Conservation (phyloP, 2,888 invertebrate genomes). For the Linnaemya tessellans region DNA sequence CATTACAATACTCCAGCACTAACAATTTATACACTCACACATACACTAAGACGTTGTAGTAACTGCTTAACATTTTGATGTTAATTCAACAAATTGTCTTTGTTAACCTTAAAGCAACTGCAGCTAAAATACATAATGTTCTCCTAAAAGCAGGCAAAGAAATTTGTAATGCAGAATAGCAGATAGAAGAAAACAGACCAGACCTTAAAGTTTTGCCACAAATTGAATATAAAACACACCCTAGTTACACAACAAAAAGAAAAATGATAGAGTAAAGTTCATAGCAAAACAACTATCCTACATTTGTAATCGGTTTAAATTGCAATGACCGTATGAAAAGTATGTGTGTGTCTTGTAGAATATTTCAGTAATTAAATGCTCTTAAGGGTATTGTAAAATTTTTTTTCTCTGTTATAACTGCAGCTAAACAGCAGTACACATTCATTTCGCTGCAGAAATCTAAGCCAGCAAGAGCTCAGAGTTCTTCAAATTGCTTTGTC, state of each 20-base stretch:
- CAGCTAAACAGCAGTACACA: neutral
- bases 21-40: neutral
- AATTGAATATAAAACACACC: neutral
- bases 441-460: neutral
- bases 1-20: neutral
- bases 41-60: neutral
- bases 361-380: slow-evolving; percentile 62
- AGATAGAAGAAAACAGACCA: neutral
- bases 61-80: neutral
- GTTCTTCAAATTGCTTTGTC: slow-evolving; percentile 34
- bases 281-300: neutral
- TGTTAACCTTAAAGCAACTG: neutral
- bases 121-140: neutral
- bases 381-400: slow-evolving; percentile 48
- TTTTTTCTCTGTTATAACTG: slow-evolving; percentile 5
- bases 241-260: slow-evolving; percentile 7
- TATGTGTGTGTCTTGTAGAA: slow-evolving; percentile 25
- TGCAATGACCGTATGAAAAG: slow-evolving; percentile 41
- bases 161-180: neutral
- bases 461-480: slow-evolving; percentile 22
- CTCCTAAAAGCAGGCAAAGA: slow-evolving; percentile 7
- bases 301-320: slow-evolving; percentile 22
- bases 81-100: neutral
- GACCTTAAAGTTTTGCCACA: neutral
- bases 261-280: neutral